These are phyloP conservation scores for Limonius californicus DNA, from an alignment of 1,140 invertebrate genomes.

Conservation along the genomic window DNA sequence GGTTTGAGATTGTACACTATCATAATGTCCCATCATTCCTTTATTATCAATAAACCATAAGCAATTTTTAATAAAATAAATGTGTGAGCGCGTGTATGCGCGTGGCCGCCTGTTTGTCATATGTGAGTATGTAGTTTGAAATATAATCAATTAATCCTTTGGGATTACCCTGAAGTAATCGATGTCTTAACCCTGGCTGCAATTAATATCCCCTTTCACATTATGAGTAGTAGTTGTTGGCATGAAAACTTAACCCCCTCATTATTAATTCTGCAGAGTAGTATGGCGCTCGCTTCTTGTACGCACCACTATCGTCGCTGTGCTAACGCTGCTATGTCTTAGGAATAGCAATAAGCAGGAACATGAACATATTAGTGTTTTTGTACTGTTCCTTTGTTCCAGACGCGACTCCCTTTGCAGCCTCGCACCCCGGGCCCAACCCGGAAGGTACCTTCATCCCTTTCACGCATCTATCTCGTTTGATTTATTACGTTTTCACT, in stretches of 20 bases:
- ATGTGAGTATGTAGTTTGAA: no score
- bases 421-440: slow-evolving; percentile 42
- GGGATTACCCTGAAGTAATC: neutral
- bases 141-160: no score
- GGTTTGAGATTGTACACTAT: no score
- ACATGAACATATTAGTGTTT: slow-evolving; percentile 37
- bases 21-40: no score
- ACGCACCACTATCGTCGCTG: slow-evolving; percentile 18
- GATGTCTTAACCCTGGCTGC: neutral
- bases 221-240: neutral
- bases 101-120: no score
- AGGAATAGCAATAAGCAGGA: slow-evolving; percentile 26
- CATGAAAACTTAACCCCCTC: neutral
- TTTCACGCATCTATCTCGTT: slow-evolving; percentile 28
- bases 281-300: slow-evolving; percentile 8
- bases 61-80: no score
- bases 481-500: slow-evolving; percentile 28
- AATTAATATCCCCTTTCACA: neutral
- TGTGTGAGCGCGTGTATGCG: no score
- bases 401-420: slow-evolving; percentile 44
- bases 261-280: neutral
- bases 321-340: slow-evolving; percentile 28
- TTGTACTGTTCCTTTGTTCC: slow-evolving; percentile 43
- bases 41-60: no score
- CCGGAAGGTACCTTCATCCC: slow-evolving; percentile 42